A percentile compares a stretch with the other conserved stretches of the same genome.
Conservation (phyloP, 2,797 vertebrate genomes). For the Lycodopsis pacificus region DNA sequence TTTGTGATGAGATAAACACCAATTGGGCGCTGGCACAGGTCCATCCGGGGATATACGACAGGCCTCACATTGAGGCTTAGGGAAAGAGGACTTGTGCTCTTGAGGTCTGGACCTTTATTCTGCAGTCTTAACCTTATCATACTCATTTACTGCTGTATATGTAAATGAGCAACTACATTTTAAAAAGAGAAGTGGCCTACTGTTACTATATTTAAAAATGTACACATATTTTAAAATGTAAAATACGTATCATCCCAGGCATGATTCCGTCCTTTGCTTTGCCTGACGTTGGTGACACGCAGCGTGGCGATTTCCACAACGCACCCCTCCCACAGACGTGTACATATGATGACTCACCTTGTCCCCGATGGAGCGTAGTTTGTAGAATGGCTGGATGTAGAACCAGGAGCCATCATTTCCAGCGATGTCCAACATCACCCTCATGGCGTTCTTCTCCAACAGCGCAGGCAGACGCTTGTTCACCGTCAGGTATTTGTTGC, state of each 20-base stretch:
- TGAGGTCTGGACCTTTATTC: background rate
- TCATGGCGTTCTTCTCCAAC: conserved; percentile 98
- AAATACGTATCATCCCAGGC: background rate
- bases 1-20: conserved; percentile 56
- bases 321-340: background rate
- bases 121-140: background rate
- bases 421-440: conserved; percentile 95
- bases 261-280: conserved; percentile 12
- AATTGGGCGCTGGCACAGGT: conserved; percentile 21
- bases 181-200: background rate
- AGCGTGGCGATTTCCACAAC: background rate
- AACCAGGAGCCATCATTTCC: conserved; percentile 99
- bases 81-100: background rate
- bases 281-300: background rate
- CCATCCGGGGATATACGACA: conserved; percentile 8
- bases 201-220: background rate
- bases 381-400: conserved; percentile 99
- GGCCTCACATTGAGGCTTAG: conserved; percentile 5
- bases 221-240: background rate
- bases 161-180: background rate
- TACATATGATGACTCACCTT: conserved; percentile 86
- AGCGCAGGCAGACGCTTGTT: conserved; percentile 97
- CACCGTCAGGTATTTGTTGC: conserved; percentile 98
- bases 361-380: conserved; percentile 96
- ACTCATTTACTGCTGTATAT: background rate